Evolutionary conservation across 2,113 vertebrate species (phyloP), one percentile per base, ranked within the genome.

Genomic region (Nerophis ophidion): DNA sequence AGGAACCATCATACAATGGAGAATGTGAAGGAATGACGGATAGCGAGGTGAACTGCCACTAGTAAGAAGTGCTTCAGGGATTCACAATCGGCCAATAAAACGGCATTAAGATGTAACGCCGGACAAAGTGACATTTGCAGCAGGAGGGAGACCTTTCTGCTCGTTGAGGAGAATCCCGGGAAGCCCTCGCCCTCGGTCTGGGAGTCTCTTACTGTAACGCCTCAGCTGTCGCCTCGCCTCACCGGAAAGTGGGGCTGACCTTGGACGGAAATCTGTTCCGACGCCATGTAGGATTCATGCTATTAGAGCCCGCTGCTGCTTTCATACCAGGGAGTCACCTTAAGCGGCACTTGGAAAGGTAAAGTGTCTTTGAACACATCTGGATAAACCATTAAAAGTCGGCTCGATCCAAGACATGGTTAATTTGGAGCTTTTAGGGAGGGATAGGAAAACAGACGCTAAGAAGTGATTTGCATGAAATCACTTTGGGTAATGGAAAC

Each of bases 261-360:
- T 74, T 72, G 71, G 70, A 56, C 17, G 51, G n/a, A 66, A 76
- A 67, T 62, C 51, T 66, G 45, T 77, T 78, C 76, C 53, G 55
- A 74, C 53, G 46, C 62, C 10, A 66, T 70, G 46, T 75, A 78
- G 66, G 75, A 78, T 77, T 81, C 72, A 82, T 73, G 66, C 64
- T 63, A 75, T 61, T 71, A n/a, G 12, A 40, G 54, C 15, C 49
- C n/a, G 40, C 54, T 50, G 63, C 60, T 66, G 49, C 50, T 57
- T 70, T 67, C 74, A 70, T 60, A 72, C 72, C 74, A 61, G 45
- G 54, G 4, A 65, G 62, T 77, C 75, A 76, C 68, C 68, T 78
- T 70, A 63, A 69, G 77, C 78, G 73, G 74, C 71, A 79, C 63
- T 57, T 51, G 60, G 61, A 80, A 73, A 80, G 76, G 85, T 81